Evolutionary conservation across 2,888 invertebrate species (phyloP), one percentile per base, ranked within the genome.

Genomic region (Oscheius sp.): DNA sequence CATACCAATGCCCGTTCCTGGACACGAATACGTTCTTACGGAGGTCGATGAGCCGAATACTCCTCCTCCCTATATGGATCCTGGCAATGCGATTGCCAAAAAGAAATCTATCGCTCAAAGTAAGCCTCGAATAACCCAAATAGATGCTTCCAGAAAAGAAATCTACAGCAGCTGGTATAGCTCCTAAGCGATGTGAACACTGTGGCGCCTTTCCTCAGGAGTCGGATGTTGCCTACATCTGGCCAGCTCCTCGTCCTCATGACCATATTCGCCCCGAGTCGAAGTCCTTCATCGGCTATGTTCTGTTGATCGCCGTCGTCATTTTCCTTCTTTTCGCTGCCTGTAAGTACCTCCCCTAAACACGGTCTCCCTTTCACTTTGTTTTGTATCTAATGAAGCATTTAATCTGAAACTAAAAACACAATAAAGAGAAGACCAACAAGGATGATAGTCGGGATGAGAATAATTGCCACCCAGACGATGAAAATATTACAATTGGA

Each of bases 321-420:
- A 77, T 79, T 41, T 79, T 79, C 71, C 57, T 79, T 14, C 67
- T 76, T 33, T 79, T 79, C 68, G 78, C 76, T 17, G 78, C 78
- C 6, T 75, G 76, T 57, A 79, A 79, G 47, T 79, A 79, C 64
- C 67, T 79, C 28, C 72, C 78, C 45, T 79, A 50, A 33, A 54
- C 12, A 32, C 32, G 12, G 30, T 45, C 32, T 20, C 49, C 24
- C 28, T 22, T 30, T 59, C 44, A 44, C 59, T 59, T 59, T 44
- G 41, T 38, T 44, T 24, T 44, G 28, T 59, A 59, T 26, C 22
- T 5, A 20, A 5, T 47, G 4, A 47, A 12, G 20, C 47, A 47
- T 47, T 47, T 47, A 47, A 24, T 47, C 47, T 4, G 47, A 22
- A 22, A 12, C 24, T 5, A 47, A 24, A 22, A 47, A 24, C 3